Evolutionary conservation across 92 coral and sea anemone species (phyloP).

Genomic region (Muricea muricata): DNA sequence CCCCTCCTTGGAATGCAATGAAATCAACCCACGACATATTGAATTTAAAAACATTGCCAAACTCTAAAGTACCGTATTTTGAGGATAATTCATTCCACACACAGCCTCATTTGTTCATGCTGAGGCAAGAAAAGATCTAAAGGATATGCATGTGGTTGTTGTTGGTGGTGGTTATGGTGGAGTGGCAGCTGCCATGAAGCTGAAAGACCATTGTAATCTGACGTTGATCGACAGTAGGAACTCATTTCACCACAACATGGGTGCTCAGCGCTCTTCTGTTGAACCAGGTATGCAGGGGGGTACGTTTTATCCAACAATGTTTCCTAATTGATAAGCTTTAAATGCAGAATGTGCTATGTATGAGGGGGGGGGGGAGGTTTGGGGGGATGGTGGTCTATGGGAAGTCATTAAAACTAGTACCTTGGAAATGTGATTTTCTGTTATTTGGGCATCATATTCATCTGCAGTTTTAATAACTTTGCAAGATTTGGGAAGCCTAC

Average conservation of each 20-base stretch:
- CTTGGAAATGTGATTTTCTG: too few relatives aligned
- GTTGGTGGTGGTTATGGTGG: conserved; percentile 96
- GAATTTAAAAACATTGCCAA: too few relatives aligned
- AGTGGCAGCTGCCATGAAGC: conserved; percentile 78
- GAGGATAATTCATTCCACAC: too few relatives aligned
- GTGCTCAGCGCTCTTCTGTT: conserved; percentile 92
- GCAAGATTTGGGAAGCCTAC: too few relatives aligned
- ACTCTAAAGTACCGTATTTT: too few relatives aligned
- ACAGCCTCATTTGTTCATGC: conserved; percentile 42
- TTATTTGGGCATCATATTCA: too few relatives aligned
- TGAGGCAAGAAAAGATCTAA: conserved; percentile 36
- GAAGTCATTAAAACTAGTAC: too few relatives aligned
- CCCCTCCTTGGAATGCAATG: not conserved
- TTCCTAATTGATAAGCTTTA: not conserved
- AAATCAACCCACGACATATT: too few relatives aligned
- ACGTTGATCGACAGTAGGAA: conserved; percentile 89
- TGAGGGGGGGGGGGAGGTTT: too few relatives aligned
- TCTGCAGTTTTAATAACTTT: too few relatives aligned
- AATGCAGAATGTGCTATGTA: too few relatives aligned
- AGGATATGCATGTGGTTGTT: conserved; percentile 78
- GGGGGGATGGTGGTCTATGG: too few relatives aligned
- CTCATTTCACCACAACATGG: conserved; percentile 97
- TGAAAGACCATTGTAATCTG: conserved; percentile 84
- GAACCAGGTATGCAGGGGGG: conserved; percentile 71
- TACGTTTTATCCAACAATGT: not conserved